phyloP scores from a whole-genome alignment of 2,113 vertebrate genomes.

The Micronycteris hirsuta region DNA sequence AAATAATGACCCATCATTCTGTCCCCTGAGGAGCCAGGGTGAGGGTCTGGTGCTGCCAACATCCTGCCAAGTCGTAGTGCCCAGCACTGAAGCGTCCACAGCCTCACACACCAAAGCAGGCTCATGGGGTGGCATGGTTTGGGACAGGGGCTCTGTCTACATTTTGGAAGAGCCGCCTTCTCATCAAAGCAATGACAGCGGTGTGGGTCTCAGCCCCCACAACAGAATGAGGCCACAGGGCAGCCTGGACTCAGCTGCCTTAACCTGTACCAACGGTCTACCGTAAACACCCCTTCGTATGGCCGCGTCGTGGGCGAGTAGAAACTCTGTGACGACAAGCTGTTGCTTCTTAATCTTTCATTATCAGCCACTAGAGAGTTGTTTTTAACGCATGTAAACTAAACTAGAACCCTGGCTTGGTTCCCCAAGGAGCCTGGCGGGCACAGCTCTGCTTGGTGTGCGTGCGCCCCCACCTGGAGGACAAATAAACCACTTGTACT shows the following conservation, averaged over 20 bases:
- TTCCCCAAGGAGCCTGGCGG: neutral
- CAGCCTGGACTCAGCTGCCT: neutral
- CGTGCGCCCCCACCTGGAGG: constrained; percentile 42
- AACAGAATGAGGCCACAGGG: neutral
- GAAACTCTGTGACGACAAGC: neutral
- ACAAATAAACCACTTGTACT: constrained; percentile 80
- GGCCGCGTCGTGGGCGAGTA: neutral
- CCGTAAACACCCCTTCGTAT: neutral
- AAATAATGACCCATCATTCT: neutral
- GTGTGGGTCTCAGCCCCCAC: neutral
- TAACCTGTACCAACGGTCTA: neutral
- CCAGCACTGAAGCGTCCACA: accelerated
- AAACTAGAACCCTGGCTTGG: constrained; percentile 49
- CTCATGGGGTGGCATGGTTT: accelerated
- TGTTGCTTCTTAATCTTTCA: constrained; percentile 60
- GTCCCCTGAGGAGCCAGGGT: neutral
- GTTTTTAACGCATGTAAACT: constrained; percentile 76
- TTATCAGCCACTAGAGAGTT: constrained; percentile 51
- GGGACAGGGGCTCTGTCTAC: neutral
- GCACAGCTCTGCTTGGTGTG: constrained; percentile 31
- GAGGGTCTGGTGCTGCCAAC: constrained; percentile 41
- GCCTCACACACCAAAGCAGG: neutral
- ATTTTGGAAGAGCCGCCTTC: neutral
- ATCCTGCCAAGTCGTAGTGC: neutral
- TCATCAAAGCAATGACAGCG: neutral